Conservation (phyloP, 1,140 invertebrate genomes). For the Schmidtea mediterranea region DNA sequence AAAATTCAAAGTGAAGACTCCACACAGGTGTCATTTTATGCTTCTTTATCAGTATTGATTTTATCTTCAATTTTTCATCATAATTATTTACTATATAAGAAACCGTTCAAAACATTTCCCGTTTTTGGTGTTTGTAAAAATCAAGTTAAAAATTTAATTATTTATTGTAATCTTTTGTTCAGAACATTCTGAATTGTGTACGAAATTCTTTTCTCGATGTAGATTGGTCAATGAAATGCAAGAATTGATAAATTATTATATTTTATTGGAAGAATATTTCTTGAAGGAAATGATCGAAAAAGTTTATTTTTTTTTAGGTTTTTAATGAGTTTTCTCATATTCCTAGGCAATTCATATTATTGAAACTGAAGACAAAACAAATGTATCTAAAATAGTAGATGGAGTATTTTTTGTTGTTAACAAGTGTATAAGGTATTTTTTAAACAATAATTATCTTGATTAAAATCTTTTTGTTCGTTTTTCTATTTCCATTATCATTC, state of each 20-base stretch:
- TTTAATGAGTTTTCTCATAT: slow-evolving; percentile 6
- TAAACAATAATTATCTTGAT: slow-evolving; percentile 1
- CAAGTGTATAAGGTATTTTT: slow-evolving; percentile 55
- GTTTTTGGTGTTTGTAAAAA: too few species aligned
- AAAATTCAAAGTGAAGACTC: too few species aligned
- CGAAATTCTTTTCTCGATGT: slow-evolving; percentile 1
- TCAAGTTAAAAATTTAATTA: too few species aligned
- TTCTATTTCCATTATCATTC: not conserved
- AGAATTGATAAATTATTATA: slow-evolving; percentile 60
- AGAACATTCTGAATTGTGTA: slow-evolving; percentile 6
- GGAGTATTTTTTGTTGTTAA: slow-evolving; percentile 90
- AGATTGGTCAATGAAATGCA: slow-evolving; percentile 53
- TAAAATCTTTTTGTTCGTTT: too few species aligned
- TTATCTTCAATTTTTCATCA: too few species aligned
- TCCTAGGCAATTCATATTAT: slow-evolving; percentile 54
- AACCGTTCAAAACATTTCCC: too few species aligned
- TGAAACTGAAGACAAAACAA: slow-evolving; percentile 36
- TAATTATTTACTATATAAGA: too few species aligned
- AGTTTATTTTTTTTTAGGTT: slow-evolving; percentile 13
- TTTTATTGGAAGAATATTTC: slow-evolving; percentile 75
- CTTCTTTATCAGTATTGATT: too few species aligned
- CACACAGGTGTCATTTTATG: too few species aligned
- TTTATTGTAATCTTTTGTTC: too few species aligned
- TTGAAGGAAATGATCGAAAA: slow-evolving; percentile 79
- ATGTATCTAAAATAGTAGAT: slow-evolving; percentile 73